Conservation (phyloP, 2,888 invertebrate species). For the Platycheirus rosarum region DNA sequence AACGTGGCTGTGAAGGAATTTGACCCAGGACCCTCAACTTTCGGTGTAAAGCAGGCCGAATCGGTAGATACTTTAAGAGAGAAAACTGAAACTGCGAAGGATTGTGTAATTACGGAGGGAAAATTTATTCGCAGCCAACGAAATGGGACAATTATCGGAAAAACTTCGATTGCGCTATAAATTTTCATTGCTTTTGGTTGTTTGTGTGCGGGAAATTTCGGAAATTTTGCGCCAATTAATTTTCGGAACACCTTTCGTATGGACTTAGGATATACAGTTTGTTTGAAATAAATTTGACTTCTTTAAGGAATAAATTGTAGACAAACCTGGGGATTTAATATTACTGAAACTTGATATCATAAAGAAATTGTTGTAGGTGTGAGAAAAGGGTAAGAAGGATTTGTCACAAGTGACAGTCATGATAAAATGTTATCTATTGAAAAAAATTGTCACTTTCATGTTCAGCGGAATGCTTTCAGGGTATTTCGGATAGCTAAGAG, state of each 20-base stretch:
- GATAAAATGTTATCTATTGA: no score
- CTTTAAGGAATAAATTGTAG: neutral
- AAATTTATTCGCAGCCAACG: constrained; percentile 33
- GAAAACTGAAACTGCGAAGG: constrained; percentile 26
- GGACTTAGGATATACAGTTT: neutral
- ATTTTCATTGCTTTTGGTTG: constrained; percentile 47
- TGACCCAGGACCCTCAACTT: neutral
- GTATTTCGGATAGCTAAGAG: no score
- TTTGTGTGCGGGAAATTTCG: neutral
- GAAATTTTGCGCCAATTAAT: constrained; percentile 46
- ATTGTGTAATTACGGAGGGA: constrained; percentile 30
- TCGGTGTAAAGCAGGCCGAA: neutral
- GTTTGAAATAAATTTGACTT: neutral
- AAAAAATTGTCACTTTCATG: no score
- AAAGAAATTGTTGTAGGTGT: no score
- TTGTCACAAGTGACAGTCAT: no score
- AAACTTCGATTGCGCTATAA: constrained; percentile 62
- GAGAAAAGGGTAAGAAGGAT: no score
- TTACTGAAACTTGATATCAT: no score
- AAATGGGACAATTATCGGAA: constrained; percentile 67
- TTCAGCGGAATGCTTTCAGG: no score
- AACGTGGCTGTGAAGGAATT: constrained; percentile 15
- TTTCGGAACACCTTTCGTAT: constrained; percentile 48
- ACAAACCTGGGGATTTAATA: no score
- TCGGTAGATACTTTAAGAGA: no score